These are phyloP conservation scores for Cirrhinus mrigala DNA, from an alignment of 2,797 vertebrate genomes.

Conservation along the genomic window DNA sequence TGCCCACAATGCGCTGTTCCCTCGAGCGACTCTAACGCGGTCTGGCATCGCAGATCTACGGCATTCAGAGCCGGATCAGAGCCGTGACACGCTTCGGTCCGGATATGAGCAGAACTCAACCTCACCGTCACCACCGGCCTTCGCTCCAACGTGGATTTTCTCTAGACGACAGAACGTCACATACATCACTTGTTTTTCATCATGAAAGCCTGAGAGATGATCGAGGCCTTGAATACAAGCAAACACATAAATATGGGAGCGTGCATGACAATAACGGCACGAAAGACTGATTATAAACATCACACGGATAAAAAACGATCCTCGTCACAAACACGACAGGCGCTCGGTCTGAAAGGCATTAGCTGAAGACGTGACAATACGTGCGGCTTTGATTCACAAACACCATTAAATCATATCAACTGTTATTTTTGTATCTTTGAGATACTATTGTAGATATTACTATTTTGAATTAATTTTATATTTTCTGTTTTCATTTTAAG, in stretches of 20 bases:
- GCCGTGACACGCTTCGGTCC: not conserved
- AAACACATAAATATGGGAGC: not conserved
- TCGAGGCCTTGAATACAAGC: not conserved
- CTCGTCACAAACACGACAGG: conserved; percentile 36
- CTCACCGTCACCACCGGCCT: too few relatives aligned
- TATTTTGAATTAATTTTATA: not conserved
- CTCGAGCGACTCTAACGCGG: conserved; percentile 78
- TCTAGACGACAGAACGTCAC: not conserved
- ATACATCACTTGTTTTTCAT: not conserved
- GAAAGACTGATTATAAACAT: conserved; percentile 37
- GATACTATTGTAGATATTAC: too few relatives aligned
- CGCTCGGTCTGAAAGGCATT: conserved; percentile 51
- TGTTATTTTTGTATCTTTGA: not conserved
- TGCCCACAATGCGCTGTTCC: conserved; percentile 81
- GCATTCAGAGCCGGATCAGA: conserved; percentile 75
- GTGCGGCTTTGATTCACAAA: not conserved
- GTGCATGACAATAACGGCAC: not conserved
- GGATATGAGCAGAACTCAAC: not conserved
- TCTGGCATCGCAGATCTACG: conserved; percentile 75
- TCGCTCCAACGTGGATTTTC: not conserved
- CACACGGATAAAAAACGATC: conserved; percentile 39
- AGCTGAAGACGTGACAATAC: not conserved
- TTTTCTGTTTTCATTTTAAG: not conserved
- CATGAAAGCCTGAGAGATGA: not conserved
- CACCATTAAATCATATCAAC: not conserved